Percentiles rank a stretch among this genome's conserved stretches.
These are phyloP conservation scores for Azorinus chamasolen DNA, from an alignment of 2,888 invertebrate genomes.

Conservation along the genomic window DNA sequence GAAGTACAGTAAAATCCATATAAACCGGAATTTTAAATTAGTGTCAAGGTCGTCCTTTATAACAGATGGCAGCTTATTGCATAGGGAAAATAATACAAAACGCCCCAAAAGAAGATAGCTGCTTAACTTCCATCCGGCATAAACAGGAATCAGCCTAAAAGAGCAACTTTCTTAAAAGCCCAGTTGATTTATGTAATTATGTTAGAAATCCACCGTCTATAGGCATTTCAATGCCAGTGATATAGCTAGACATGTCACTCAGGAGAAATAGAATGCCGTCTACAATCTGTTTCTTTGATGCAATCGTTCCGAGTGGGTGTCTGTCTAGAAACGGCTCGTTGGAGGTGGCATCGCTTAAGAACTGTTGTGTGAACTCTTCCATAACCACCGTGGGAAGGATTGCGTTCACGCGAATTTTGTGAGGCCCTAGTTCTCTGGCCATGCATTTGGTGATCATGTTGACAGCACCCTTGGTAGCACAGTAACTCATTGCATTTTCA, in stretches of 20 bases:
- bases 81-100: no score
- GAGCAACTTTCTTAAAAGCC: no score
- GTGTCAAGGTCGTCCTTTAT: no score
- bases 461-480: slow-evolving; percentile 1
- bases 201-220: slow-evolving; percentile 1
- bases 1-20: no score
- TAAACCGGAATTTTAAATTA: no score
- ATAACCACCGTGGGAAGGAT: slow-evolving; percentile 1
- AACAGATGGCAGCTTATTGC: no score
- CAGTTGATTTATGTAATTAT: not conserved
- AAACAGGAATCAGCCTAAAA: no score
- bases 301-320: not conserved
- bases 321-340: not conserved
- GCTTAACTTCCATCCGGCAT: no score
- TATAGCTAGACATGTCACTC: not conserved
- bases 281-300: not conserved
- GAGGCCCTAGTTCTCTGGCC: slow-evolving; percentile 1
- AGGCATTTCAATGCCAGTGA: not conserved
- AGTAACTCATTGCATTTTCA: not conserved
- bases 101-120: no score
- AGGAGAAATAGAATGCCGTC: not conserved
- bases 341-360: not conserved
- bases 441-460: slow-evolving; percentile 2
- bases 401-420: slow-evolving; percentile 8
- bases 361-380: not conserved